Evolutionary conservation across 2,888 invertebrate genomes (phyloP).

Genomic region (Punctoribates punctum): DNA sequence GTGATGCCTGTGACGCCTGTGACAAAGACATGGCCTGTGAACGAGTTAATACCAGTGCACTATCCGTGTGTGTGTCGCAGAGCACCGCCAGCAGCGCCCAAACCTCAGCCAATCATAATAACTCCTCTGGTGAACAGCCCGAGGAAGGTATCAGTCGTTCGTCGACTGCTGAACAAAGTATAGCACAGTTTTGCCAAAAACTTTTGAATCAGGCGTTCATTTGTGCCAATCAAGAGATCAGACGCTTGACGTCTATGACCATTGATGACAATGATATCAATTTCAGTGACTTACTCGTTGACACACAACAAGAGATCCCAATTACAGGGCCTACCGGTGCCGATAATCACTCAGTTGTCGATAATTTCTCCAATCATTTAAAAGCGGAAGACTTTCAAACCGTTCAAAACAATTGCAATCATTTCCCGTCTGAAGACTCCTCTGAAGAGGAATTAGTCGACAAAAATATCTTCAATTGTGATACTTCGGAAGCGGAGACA

Average conservation of each 20-base stretch:
- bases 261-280: conserved; percentile 8
- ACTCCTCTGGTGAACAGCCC: too few relatives aligned
- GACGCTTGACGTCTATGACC: background rate
- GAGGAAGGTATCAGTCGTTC: too few relatives aligned
- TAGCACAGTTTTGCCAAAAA: background rate
- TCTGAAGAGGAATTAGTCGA: too few relatives aligned
- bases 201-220: background rate
- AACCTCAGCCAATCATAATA: background rate
- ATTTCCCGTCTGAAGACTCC: too few relatives aligned
- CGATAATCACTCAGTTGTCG: background rate
- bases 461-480: too few relatives aligned
- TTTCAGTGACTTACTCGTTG: background rate
- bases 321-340: background rate
- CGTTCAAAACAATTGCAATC: too few relatives aligned
- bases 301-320: too few relatives aligned
- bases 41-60: conserved; percentile 2
- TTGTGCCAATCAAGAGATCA: background rate
- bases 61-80: background rate
- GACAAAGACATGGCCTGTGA: conserved; percentile 23
- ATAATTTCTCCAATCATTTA: background rate
- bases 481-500: background rate
- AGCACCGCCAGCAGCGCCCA: background rate
- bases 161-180: background rate
- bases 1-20: conserved; percentile 25
- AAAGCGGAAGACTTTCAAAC: background rate